Percentiles rank a stretch among this genome's conserved stretches.
Evolutionary conservation across 1,140 invertebrate species (phyloP).

Genomic region (Conopomorpha cramerella): DNA sequence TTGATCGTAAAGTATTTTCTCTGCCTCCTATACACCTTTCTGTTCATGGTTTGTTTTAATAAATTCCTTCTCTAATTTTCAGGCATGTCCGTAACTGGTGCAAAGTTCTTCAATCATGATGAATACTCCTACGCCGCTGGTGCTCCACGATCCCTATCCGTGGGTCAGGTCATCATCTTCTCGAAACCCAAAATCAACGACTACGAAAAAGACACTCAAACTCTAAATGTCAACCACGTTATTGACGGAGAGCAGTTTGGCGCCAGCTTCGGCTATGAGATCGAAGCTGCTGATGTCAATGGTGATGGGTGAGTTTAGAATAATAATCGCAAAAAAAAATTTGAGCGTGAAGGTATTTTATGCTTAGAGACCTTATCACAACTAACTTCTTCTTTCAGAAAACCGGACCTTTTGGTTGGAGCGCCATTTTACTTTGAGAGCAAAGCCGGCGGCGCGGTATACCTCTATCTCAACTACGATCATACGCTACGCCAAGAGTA

Average conservation of each 20-base stretch:
- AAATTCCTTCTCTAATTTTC: constrained; percentile 16
- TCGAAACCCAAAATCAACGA: constrained; percentile 61
- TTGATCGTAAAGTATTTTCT: no score
- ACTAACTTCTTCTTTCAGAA: no score
- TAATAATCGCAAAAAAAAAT: no score
- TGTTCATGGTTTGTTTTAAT: constrained; percentile 1
- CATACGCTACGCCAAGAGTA: constrained; percentile 53
- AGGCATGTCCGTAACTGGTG: constrained; percentile 88
- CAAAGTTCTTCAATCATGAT: constrained; percentile 71
- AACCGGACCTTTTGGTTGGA: constrained; percentile 85
- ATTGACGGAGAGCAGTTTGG: constrained; percentile 85
- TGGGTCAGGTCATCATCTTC: constrained; percentile 86
- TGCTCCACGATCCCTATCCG: constrained; percentile 82
- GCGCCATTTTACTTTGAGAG: constrained; percentile 90
- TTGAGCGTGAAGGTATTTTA: no score
- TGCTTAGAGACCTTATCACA: no score
- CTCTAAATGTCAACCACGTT: constrained; percentile 67
- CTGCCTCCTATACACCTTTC: no score
- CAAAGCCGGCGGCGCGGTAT: constrained; percentile 85
- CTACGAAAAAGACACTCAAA: constrained; percentile 50
- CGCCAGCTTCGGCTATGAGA: constrained; percentile 88
- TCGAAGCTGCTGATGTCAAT: constrained; percentile 83
- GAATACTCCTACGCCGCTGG: constrained; percentile 79
- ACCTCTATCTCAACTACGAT: constrained; percentile 78
- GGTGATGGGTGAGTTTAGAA: constrained; percentile 77